Percentiles rank a stretch among this genome's conserved stretches.
Conservation (phyloP, 2,888 invertebrate genomes). For the Eudasyphora cyanicolor region DNA sequence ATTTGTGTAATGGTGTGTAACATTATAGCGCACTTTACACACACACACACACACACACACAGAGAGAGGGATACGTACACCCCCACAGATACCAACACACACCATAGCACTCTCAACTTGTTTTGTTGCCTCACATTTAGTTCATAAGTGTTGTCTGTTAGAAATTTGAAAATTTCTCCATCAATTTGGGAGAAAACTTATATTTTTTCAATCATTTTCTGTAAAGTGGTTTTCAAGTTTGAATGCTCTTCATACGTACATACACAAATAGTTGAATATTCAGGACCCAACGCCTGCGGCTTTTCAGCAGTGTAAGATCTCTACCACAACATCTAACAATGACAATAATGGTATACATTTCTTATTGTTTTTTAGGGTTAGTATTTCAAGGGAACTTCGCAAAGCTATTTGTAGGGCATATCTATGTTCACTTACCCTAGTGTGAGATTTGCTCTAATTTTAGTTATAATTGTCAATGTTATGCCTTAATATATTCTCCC, state of each 20-base stretch:
- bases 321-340: no score
- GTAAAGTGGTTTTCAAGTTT: neutral
- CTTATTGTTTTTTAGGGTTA: no score
- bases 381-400: no score
- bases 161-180: constrained; percentile 1
- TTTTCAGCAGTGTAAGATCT: neutral
- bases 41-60: neutral
- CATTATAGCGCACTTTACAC: constrained; percentile 39
- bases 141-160: constrained; percentile 14
- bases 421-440: no score
- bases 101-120: neutral
- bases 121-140: neutral
- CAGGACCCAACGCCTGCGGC: neutral
- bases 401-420: no score
- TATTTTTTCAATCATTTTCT: constrained; percentile 2
- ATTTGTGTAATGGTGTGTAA: constrained; percentile 59
- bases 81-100: neutral
- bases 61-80: neutral
- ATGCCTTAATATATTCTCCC: no score
- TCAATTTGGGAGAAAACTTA: neutral
- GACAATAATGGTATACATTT: no score
- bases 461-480: no score
- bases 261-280: no score
- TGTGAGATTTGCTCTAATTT: no score
- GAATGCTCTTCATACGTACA: neutral